Percentiles rank a stretch among this genome's conserved stretches.
Evolutionary conservation across 2,113 vertebrate species (phyloP).

Genomic region (Rhinoderma darwinii): DNA sequence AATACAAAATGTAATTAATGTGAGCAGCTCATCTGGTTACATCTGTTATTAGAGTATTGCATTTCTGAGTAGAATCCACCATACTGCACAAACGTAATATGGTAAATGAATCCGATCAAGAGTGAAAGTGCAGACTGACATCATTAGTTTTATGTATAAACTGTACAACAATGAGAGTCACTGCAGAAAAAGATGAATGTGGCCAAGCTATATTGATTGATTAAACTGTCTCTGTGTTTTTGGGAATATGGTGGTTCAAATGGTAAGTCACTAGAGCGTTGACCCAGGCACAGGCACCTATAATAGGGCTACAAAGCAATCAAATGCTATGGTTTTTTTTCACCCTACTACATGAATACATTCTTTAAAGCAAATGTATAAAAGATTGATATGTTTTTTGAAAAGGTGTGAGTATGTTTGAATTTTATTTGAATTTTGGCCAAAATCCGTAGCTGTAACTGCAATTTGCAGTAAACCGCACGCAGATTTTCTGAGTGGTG

Average conservation of each 20-base stretch:
- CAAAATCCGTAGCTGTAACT: too few species aligned
- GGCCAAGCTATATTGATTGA: slow-evolving; percentile 40
- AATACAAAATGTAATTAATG: background rate
- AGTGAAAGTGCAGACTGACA: slow-evolving; percentile 45
- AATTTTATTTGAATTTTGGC: too few species aligned
- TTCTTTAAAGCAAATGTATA: slow-evolving; percentile 4
- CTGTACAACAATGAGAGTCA: slow-evolving; percentile 20
- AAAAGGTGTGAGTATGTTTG: too few species aligned
- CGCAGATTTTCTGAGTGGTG: too few species aligned
- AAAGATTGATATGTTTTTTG: background rate
- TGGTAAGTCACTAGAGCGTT: slow-evolving; percentile 28
- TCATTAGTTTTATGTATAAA: slow-evolving; percentile 55
- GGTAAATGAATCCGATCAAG: slow-evolving; percentile 42
- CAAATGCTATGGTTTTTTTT: background rate
- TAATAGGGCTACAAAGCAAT: slow-evolving; percentile 42
- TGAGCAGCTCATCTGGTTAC: background rate
- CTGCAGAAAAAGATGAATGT: slow-evolving; percentile 30
- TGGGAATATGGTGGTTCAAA: slow-evolving; percentile 47
- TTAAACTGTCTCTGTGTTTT: slow-evolving; percentile 52
- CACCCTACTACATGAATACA: background rate
- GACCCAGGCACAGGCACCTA: slow-evolving; percentile 35
- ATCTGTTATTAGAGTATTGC: background rate
- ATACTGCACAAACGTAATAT: slow-evolving; percentile 13
- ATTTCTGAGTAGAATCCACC: slow-evolving; percentile 13
- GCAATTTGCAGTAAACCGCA: too few species aligned